Conservation (phyloP, 2,797 vertebrate genomes). For the Psittacula derbiana region DNA sequence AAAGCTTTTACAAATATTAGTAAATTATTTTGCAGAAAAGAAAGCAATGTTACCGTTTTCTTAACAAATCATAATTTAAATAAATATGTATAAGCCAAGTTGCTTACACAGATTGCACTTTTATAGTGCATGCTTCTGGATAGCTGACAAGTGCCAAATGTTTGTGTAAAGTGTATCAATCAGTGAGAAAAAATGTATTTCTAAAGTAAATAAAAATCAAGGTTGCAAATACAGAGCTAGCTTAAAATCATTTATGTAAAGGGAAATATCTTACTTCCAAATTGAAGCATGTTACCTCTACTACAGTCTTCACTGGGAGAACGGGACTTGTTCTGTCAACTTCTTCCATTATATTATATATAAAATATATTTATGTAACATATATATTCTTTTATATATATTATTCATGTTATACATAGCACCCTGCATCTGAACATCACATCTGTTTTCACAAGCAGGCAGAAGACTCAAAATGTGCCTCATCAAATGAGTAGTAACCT, state of each 20-base stretch:
- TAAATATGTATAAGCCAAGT: not conserved
- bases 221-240: not conserved
- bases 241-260: not conserved
- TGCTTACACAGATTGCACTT: not conserved
- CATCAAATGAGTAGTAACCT: not conserved
- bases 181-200: not conserved
- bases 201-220: not conserved
- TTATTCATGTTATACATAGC: not conserved
- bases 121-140: not conserved
- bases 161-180: not conserved
- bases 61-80: not conserved
- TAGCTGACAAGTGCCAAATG: not conserved
- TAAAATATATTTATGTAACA: not conserved
- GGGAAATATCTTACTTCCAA: not conserved
- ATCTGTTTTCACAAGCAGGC: not conserved
- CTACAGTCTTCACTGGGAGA: not conserved
- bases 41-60: not conserved
- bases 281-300: not conserved
- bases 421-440: not conserved
- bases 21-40: not conserved
- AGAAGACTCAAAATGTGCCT: not conserved
- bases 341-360: not conserved
- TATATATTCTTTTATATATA: not conserved
- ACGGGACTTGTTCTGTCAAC: not conserved
- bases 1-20: slow-evolving; percentile 22